Base-by-base conservation (phyloP, 2,113 vertebrate species). In the Orthonyx spaldingii region DNA sequence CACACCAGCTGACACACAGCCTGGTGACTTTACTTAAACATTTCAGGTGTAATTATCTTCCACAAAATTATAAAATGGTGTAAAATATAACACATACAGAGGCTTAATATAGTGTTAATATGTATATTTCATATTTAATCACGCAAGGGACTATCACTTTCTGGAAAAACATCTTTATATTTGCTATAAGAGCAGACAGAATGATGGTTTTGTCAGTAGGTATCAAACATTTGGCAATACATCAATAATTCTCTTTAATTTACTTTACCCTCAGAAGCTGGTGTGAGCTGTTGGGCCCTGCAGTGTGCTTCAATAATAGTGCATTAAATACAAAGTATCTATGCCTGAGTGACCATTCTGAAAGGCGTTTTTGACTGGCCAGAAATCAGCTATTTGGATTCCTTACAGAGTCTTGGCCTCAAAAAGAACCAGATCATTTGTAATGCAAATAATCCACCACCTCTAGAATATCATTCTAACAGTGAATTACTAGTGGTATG, bases 231-330 rank as follows among this genome's bases (percentile, higher is more conserved):
- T 98, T 98, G 98, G 97, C 97, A 97, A 98, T 88, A 97, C 98
- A 98, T 99, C 98, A 99, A 98, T 99, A 98, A 99, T 99, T 99
- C 98, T 92, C 96, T 99, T 98, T 98, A 98, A 98, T 99, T 98
- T 98, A 96, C 97, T 98, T 98, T 98, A 98, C 98, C 66, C 98
- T 98, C 88, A 98, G 98, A 98, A 98, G 97, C 97, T 94, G 96
- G 93, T 96, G 93, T 90, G 90, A 96, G 87, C 68, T 94, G 96
- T 33, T 93, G 90, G 75, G 84, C 49, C 71, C 94, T 84, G 75
- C 70, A 86, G 96, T 19, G 75, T 68, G 81, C 93, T 72, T 93
- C 87, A 96, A 89, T 95, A 96, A 79, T 3, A 88, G 92, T 50
- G 74, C 95, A 95, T 96, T 93, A 96, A 95, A 95, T 46, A 42